Percentiles rank a stretch among this genome's conserved stretches.
Conservation (phyloP, 2,888 invertebrate species). For the Malthinus seriepunctatus region DNA sequence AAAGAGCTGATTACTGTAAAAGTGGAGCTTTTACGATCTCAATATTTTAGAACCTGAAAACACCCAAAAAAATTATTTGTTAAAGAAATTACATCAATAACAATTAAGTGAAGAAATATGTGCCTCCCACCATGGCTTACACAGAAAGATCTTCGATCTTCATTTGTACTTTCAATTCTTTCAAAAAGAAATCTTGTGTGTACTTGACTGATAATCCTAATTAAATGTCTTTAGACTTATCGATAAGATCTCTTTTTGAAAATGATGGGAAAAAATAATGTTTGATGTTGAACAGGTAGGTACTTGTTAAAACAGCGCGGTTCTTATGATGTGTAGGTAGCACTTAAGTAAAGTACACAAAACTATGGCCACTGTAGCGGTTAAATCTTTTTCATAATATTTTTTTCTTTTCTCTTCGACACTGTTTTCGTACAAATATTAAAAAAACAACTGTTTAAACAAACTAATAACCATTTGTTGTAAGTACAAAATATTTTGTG, state of each 20-base stretch:
- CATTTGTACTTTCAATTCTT: constrained; percentile 4
- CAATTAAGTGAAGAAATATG: no score
- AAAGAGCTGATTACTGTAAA: no score
- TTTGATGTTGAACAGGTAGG: constrained; percentile 19
- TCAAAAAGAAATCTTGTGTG: neutral
- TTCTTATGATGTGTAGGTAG: constrained; percentile 32
- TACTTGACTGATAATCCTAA: neutral
- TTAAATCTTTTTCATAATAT: constrained; percentile 19
- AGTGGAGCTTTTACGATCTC: no score
- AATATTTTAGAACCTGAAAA: no score
- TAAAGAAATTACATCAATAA: no score
- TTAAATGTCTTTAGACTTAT: no score
- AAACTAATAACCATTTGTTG: constrained; percentile 24
- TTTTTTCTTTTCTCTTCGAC: constrained; percentile 17
- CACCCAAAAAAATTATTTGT: no score
- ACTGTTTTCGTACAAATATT: no score
- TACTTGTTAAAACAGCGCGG: constrained; percentile 31
- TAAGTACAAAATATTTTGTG: constrained; percentile 18
- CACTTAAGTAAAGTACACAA: constrained; percentile 36
- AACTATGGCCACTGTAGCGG: constrained; percentile 37
- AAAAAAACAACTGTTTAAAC: constrained; percentile 14
- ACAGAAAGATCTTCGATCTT: no score
- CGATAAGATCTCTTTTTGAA: neutral
- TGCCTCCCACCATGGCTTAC: no score
- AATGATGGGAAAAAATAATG: constrained; percentile 21